A percentile compares a stretch with the other conserved stretches of the same genome.
These are phyloP conservation scores for Epiblema foenella DNA, from an alignment of 2,888 invertebrate species.

Conservation along the genomic window DNA sequence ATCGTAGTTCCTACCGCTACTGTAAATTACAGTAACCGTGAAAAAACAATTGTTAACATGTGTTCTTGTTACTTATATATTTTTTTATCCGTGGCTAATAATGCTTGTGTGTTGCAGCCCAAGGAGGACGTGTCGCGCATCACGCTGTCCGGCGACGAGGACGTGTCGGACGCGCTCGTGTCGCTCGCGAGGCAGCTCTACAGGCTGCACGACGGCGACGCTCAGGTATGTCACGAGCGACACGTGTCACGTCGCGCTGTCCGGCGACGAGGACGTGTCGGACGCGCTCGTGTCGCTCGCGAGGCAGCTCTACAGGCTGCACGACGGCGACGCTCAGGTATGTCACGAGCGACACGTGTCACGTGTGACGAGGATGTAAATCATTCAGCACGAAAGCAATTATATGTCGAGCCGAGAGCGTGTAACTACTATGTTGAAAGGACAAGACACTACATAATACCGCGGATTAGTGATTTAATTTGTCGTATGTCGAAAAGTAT, in stretches of 20 bases:
- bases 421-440: too few species aligned
- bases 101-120: neutral
- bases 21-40: too few species aligned
- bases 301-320: neutral
- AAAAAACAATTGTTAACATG: too few species aligned
- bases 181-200: neutral
- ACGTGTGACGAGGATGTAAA: neutral
- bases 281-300: neutral
- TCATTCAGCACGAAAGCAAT: too few species aligned
- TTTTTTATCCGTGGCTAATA: neutral
- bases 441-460: too few species aligned
- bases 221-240: neutral
- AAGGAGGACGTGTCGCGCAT: constrained; percentile 4
- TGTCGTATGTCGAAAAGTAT: too few species aligned
- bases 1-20: too few species aligned
- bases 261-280: constrained; percentile 9
- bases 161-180: neutral
- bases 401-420: too few species aligned
- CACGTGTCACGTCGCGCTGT: too few species aligned
- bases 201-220: neutral
- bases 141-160: constrained; percentile 17
- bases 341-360: neutral
- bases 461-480: too few species aligned
- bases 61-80: too few species aligned
- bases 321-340: neutral